Conservation (phyloP, 1,140 invertebrate genomes). For the Brachionus koreanus region DNA sequence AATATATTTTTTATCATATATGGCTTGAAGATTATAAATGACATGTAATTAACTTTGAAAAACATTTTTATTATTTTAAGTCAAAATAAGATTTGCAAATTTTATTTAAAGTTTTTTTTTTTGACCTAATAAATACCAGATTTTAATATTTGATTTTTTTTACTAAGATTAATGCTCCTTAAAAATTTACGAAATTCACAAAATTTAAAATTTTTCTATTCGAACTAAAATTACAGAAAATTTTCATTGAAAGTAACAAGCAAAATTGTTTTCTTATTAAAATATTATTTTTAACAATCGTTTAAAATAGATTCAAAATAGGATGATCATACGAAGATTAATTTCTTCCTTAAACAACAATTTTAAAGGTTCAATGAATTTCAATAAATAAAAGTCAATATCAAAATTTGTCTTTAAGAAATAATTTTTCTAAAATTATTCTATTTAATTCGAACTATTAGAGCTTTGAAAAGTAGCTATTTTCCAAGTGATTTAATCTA, state of each 20-base stretch:
- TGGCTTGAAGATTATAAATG: neutral
- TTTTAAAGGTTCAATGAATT: neutral
- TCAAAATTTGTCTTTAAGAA: neutral
- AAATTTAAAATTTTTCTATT: no score
- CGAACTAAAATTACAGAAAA: no score
- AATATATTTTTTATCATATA: neutral
- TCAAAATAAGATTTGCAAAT: neutral
- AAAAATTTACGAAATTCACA: neutral
- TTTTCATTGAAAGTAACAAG: no score
- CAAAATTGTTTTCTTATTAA: neutral
- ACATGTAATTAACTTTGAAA: neutral
- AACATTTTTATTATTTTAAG: neutral
- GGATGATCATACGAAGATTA: neutral
- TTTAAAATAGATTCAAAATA: neutral
- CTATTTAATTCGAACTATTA: neutral
- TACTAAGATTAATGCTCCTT: neutral
- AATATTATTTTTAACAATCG: neutral
- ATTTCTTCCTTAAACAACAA: neutral
- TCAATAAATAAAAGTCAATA: constrained; percentile 1
- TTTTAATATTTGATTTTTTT: neutral
- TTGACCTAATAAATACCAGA: neutral
- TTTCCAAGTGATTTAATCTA: neutral
- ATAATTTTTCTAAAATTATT: neutral
- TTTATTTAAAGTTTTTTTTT: neutral
- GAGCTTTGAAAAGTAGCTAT: neutral